Conservation (phyloP, 2,797 vertebrate genomes). For the Numenius phaeopus region DNA sequence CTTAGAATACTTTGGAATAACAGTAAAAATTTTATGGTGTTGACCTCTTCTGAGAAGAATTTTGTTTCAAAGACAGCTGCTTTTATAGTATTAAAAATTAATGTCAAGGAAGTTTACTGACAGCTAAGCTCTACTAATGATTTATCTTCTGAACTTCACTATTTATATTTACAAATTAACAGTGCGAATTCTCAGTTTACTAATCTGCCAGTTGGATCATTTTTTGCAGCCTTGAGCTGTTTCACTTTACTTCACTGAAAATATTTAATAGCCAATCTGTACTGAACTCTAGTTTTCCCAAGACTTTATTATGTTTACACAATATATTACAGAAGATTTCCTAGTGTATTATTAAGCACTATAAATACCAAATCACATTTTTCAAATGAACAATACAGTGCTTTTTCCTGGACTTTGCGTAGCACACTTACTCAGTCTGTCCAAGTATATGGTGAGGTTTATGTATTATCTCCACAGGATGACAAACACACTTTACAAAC, state of each 20-base stretch:
- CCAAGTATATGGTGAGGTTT: not conserved
- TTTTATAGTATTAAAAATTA: not conserved
- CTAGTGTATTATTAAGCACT: not conserved
- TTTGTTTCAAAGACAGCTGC: not conserved
- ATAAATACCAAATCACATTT: not conserved
- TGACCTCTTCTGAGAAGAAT: not conserved
- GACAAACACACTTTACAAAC: not conserved
- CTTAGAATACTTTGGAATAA: not conserved
- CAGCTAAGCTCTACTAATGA: not conserved
- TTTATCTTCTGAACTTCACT: constrained; percentile 7
- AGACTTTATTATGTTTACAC: not conserved
- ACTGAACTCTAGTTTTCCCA: not conserved
- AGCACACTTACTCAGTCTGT: not conserved
- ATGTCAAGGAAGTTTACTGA: not conserved
- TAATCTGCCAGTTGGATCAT: not conserved
- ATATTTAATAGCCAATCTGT: constrained; percentile 8
- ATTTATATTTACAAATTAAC: constrained; percentile 47
- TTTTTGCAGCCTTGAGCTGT: constrained; percentile 30
- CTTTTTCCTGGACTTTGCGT: not conserved
- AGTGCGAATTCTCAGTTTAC: constrained; percentile 14
- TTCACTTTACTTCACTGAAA: constrained; percentile 21
- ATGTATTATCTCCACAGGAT: not conserved
- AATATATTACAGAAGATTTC: not conserved
- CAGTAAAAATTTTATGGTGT: not conserved
- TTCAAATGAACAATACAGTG: not conserved